Evolutionary conservation across 2,888 invertebrate genomes (phyloP), one percentile per base, ranked within the genome.

Genomic region (Eupithecia insigniata): DNA sequence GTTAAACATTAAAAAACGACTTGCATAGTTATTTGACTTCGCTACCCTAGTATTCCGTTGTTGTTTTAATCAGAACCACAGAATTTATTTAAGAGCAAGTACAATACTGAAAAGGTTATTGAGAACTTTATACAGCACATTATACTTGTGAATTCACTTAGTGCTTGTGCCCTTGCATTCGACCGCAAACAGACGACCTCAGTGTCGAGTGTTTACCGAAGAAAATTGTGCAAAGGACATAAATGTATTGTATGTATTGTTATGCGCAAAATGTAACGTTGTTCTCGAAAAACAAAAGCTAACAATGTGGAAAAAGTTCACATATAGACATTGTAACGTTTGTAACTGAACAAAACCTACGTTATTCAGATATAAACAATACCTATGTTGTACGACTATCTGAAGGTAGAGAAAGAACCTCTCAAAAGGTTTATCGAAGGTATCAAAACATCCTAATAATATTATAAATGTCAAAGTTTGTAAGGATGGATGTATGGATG

Each of bases 141-240:
- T n/a, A 62, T 64, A 64, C 61, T 62, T 36, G 34, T 22, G 58
- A 71, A 74, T 72, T 71, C 66, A 72, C 65, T 70, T 73, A 68
- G 67, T 66, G 22, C 36, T 12, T 14, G 32, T 72, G 82, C 78
- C 87, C 85, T 87, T 87, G 82, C 71, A 78, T 72, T 71, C 77
- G 74, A 82, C 81, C 79, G 80, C 81, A 83, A 79, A 80, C 71
- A 75, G 62, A 68, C 77, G 85, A 85, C 88, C 87, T 88, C 78
- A 84, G 71, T 79, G 82, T 82, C 85, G 79, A 76, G 80, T 81
- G 84, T 84, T 87, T 82, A 86, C 84, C 80, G 74, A 82, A 81
- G 83, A 84, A 85, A 83, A 84, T 80, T 78, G 78, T 80, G 74
- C 68, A 81, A 72, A 73, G 67, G 72, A 72, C 71, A 66, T 67